Evolutionary conservation across 2,113 vertebrate genomes (phyloP).

Genomic region (Gasterosteus aculeatus): DNA sequence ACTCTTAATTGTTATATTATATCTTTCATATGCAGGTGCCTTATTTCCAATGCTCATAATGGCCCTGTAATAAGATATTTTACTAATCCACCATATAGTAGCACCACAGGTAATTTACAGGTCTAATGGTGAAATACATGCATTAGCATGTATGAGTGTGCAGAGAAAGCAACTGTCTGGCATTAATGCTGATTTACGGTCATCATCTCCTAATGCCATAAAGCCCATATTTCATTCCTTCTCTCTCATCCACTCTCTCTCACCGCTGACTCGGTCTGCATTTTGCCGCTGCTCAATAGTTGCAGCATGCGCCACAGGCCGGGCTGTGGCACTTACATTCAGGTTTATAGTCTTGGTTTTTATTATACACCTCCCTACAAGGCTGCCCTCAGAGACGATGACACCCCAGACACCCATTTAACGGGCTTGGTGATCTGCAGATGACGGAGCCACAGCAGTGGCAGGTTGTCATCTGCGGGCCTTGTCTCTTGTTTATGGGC

Average conservation of each 20-base stretch:
- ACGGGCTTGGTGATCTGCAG: constrained; percentile 64
- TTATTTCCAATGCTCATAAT: background rate
- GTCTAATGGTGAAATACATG: constrained; percentile 17
- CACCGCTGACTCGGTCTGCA: constrained; percentile 21
- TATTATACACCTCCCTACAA: constrained; percentile 72
- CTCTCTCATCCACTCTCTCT: constrained; percentile 6
- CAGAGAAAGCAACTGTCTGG: constrained; percentile 16
- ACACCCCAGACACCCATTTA: constrained; percentile 76
- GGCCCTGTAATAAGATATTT: background rate
- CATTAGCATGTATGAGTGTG: constrained; percentile 4
- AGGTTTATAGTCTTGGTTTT: constrained; percentile 71
- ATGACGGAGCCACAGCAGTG: constrained; percentile 61
- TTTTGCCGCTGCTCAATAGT: constrained; percentile 52
- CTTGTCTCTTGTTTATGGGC: constrained; percentile 75
- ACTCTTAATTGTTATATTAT: too few relatives aligned
- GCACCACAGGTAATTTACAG: constrained; percentile 13
- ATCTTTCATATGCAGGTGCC: too few relatives aligned
- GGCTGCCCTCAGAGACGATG: constrained; percentile 74
- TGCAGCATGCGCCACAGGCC: constrained; percentile 51
- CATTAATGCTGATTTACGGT: constrained; percentile 52
- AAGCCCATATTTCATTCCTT: constrained; percentile 45
- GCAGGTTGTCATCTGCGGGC: constrained; percentile 74
- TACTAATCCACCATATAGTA: background rate
- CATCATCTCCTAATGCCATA: constrained; percentile 45
- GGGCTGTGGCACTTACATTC: constrained; percentile 70